These are phyloP conservation scores for Desmodus rotundus DNA, from an alignment of 2,113 vertebrate species.

Conservation along the genomic window DNA sequence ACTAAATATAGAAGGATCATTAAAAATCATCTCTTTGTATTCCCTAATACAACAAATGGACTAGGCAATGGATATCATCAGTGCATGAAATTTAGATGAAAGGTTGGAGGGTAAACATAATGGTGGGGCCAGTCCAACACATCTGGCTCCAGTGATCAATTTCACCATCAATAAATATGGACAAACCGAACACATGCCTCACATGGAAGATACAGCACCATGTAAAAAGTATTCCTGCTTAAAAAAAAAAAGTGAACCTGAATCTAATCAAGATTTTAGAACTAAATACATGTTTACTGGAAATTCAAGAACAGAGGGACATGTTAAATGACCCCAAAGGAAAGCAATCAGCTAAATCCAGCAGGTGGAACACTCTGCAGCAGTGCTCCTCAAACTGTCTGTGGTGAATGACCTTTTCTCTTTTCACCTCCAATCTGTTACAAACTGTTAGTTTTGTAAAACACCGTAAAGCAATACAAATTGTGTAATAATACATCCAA, in stretches of 20 bases:
- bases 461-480: not conserved
- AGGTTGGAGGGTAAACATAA: not conserved
- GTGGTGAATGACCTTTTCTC: not conserved
- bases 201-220: not conserved
- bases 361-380: not conserved
- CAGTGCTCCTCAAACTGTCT: not conserved
- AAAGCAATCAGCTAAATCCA: not conserved
- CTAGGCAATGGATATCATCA: not conserved
- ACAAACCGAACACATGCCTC: not conserved
- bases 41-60: not conserved
- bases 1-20: not conserved
- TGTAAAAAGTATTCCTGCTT: not conserved
- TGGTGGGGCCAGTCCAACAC: not conserved
- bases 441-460: not conserved
- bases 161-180: not conserved
- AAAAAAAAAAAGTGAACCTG: not conserved
- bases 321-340: not conserved
- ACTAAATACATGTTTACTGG: not conserved
- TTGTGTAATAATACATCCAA: constrained; percentile 4
- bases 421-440: not conserved
- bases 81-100: not conserved
- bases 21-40: not conserved
- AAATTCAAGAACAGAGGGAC: not conserved
- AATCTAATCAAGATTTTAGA: not conserved
- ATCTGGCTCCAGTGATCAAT: not conserved